Evolutionary conservation across 2,797 vertebrate species (phyloP).

Genomic region (Hypotaenidia philippensis): DNA sequence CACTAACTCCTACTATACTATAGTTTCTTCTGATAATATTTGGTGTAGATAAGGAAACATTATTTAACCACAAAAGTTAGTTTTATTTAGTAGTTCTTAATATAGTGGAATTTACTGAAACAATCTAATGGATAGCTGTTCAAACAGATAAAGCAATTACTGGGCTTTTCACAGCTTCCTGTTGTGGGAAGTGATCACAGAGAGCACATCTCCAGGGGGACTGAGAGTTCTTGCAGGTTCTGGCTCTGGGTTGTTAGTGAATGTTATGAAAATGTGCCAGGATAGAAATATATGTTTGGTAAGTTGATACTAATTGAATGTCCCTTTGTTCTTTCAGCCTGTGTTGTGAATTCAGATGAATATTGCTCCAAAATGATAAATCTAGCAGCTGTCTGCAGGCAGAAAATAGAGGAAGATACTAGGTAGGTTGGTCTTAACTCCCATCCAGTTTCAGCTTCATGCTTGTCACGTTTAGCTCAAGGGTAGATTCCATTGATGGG

Average conservation of each 20-base stretch:
- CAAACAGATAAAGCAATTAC: constrained; percentile 38
- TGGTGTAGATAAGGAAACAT: not conserved
- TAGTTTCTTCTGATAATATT: not conserved
- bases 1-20: not conserved
- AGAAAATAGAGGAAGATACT: constrained; percentile 80
- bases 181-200: not conserved
- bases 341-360: constrained; percentile 77
- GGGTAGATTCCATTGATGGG: not conserved
- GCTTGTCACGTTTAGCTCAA: not conserved
- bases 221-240: not conserved
- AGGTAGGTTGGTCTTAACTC: constrained; percentile 80
- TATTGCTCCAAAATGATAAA: constrained; percentile 82
- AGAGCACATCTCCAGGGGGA: not conserved
- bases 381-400: constrained; percentile 78
- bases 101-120: constrained; percentile 17
- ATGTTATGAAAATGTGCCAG: constrained; percentile 17
- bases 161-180: constrained; percentile 13
- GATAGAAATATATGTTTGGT: constrained; percentile 21
- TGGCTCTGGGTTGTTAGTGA: not conserved
- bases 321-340: constrained; percentile 57
- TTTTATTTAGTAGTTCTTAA: constrained; percentile 24
- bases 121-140: constrained; percentile 13
- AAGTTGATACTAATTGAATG: constrained; percentile 32
- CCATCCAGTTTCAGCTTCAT: not conserved
- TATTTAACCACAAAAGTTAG: not conserved